Base-by-base conservation (phyloP, 2,113 vertebrate species). In the Lonchura striata region DNA sequence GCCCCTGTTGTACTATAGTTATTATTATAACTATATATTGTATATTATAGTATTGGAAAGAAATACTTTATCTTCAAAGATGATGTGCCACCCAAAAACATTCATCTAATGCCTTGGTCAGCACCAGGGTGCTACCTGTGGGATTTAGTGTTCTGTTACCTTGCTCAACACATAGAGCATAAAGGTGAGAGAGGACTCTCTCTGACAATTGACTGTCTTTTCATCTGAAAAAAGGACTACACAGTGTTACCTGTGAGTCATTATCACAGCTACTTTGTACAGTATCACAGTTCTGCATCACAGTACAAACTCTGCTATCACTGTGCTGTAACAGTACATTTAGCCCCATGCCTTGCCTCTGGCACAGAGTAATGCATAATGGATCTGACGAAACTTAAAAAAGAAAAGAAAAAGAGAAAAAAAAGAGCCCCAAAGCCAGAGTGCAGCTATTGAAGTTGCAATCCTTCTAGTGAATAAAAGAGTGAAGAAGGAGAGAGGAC, bases 321-420 rank as follows among this genome's bases (percentile, higher is more conserved):
- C 49, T 87, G 83, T 85, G 46, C 93, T 94, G 53, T 95, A 84
- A 64, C 72, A 91, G 74, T 84, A 82, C 82, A 30, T 95, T 94
- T 95, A 92, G 94, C 91, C 87, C 91, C 85, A 39, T 90, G 82
- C 54, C 74, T 96, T 96, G 89, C 93, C 82, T 95, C 89, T 95
- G 96, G 94, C 71, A 0, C 82, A 88, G 84, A 4, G 2, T 66
- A 77, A 90, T 86, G 85, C 68, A 90, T 95, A 90, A 92, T 94
- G 93, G 94, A 94, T 92, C 84, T 94, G 75, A 91, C 2, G 2
- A 80, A 96, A 96, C 70, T 91, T 92, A 3, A 87, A 92, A 92
- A 92, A 92, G n/a, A 49, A 27, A 77, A 42, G 41, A 39, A 27
- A 37, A 68, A 44, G n/a, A 27, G 30, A 35, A 20, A 23, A 23